Evolutionary conservation across 2,113 vertebrate genomes (phyloP).

Genomic region (Lasiurus cinereus): DNA sequence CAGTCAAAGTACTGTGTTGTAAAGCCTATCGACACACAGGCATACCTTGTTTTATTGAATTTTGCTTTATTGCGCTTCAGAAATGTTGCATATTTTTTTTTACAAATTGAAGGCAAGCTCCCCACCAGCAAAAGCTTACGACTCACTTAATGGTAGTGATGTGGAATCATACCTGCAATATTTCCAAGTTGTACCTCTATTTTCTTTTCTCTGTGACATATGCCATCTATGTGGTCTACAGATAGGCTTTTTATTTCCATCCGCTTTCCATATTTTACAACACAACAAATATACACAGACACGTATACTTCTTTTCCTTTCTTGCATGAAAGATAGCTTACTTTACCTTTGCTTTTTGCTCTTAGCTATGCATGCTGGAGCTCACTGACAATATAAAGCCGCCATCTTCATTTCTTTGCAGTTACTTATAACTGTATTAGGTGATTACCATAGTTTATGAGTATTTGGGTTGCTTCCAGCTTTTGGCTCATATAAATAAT

Average conservation of each 20-base stretch:
- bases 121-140: background rate
- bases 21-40: background rate
- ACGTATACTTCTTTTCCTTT: background rate
- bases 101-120: background rate
- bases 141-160: background rate
- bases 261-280: background rate
- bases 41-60: background rate
- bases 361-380: background rate
- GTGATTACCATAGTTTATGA: background rate
- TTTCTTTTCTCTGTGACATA: background rate
- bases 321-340: background rate
- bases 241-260: slow-evolving; percentile 31
- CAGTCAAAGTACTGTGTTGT: background rate
- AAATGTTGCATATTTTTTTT: background rate
- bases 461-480: background rate
- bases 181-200: background rate
- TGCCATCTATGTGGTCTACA: background rate
- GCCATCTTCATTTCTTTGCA: background rate
- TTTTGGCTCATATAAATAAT: background rate
- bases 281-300: background rate
- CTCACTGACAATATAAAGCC: background rate
- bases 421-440: background rate
- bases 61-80: background rate
- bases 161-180: background rate
- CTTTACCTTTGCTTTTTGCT: background rate